A percentile compares a stretch with the other conserved stretches of the same genome.
Conservation (phyloP, 2,888 invertebrate genomes). For the Conistra vaccinii region DNA sequence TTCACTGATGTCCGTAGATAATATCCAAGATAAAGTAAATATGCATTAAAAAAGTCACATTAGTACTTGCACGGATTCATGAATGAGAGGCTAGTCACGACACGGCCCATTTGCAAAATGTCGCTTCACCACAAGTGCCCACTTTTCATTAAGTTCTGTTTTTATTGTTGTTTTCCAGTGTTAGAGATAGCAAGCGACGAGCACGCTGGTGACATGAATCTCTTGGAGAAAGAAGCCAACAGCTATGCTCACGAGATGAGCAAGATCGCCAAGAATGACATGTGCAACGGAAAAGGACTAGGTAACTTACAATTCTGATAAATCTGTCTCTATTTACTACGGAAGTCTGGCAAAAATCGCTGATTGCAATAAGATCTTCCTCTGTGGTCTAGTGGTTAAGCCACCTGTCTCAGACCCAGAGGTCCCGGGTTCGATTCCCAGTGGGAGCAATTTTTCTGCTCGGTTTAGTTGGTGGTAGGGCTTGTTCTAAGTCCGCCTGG, state of each 20-base stretch:
- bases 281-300: slow-evolving; percentile 76
- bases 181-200: slow-evolving; percentile 92
- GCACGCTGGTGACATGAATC: slow-evolving; percentile 84
- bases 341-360: not conserved
- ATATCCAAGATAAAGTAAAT: not conserved
- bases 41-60: not conserved
- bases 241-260: slow-evolving; percentile 85
- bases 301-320: slow-evolving; percentile 68
- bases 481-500: no score
- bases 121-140: no score
- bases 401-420: no score
- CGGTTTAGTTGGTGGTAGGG: no score
- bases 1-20: not conserved
- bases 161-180: slow-evolving; percentile 79
- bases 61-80: not conserved
- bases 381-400: no score
- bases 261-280: slow-evolving; percentile 80
- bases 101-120: no score
- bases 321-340: not conserved
- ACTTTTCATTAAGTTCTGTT: not conserved
- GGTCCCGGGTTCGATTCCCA: no score
- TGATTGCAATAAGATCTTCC: not conserved
- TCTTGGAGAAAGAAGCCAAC: slow-evolving; percentile 82
- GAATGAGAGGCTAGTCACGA: not conserved
- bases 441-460: no score